Conservation (phyloP, 1,140 invertebrate species). For the Acyrthosiphon pisum region DNA sequence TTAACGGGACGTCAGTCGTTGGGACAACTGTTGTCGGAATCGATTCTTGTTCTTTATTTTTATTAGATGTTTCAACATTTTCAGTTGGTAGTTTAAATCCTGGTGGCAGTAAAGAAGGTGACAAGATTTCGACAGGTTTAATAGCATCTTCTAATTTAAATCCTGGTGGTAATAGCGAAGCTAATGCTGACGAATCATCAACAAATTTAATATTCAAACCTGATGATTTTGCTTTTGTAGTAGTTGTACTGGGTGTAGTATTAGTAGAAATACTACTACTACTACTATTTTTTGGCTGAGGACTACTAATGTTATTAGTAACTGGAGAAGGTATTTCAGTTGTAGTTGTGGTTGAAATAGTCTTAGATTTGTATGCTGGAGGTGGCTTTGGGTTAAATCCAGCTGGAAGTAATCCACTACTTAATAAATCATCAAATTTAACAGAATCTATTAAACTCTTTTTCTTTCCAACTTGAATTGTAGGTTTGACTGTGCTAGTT, state of each 20-base stretch:
- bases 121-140: constrained; percentile 61
- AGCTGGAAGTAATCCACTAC: constrained; percentile 67
- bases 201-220: constrained; percentile 62
- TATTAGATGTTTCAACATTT: neutral
- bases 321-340: constrained; percentile 37
- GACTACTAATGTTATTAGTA: neutral
- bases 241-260: constrained; percentile 70
- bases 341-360: constrained; percentile 58
- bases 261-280: constrained; percentile 65
- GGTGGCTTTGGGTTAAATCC: constrained; percentile 70
- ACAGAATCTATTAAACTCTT: constrained; percentile 66
- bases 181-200: constrained; percentile 67
- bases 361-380: constrained; percentile 66
- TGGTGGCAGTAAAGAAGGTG: constrained; percentile 61
- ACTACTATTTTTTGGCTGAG: neutral
- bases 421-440: constrained; percentile 68
- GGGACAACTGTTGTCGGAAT: constrained; percentile 60
- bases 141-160: constrained; percentile 64
- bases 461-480: constrained; percentile 62
- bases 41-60: neutral
- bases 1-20: constrained; percentile 61
- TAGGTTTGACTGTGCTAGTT: constrained; percentile 62
- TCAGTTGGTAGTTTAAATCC: constrained; percentile 34
- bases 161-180: constrained; percentile 69
- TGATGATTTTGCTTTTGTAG: constrained; percentile 61